Conservation (phyloP, 2,888 invertebrate genomes). For the Pyrrhia umbra region DNA sequence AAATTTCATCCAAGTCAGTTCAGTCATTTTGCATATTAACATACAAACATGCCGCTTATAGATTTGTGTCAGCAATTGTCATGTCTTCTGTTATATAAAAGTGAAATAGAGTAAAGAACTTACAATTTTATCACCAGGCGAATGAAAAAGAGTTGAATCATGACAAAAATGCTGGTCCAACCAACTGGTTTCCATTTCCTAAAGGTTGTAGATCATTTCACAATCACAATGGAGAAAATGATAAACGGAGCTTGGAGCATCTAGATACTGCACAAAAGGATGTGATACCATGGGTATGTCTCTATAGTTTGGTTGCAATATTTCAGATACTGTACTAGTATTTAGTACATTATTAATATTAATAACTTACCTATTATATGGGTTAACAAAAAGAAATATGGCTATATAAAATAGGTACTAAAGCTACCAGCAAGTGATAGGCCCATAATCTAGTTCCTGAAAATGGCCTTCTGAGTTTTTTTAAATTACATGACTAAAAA, state of each 20-base stretch:
- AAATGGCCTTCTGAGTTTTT: background rate
- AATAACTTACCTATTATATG: too few relatives aligned
- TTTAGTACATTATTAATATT: too few relatives aligned
- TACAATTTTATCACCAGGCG: background rate
- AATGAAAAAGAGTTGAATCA: background rate
- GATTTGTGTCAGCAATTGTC: too few relatives aligned
- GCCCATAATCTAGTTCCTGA: background rate
- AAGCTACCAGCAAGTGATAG: too few relatives aligned
- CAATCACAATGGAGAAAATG: constrained; percentile 27
- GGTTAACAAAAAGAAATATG: too few relatives aligned
- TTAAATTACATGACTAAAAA: background rate
- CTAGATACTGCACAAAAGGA: constrained; percentile 56
- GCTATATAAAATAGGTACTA: too few relatives aligned
- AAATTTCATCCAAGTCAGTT: too few relatives aligned
- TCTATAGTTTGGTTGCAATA: background rate
- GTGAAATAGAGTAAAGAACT: too few relatives aligned
- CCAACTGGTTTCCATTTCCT: constrained; percentile 43
- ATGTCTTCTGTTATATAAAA: too few relatives aligned
- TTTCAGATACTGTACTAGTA: background rate
- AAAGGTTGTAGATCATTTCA: too few relatives aligned
- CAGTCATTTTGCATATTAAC: too few relatives aligned
- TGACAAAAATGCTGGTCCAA: constrained; percentile 14
- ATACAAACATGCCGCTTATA: too few relatives aligned
- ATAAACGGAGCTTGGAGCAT: constrained; percentile 41
- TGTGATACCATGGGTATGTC: constrained; percentile 44